These are phyloP conservation scores for Acipenser ruthenus DNA, from an alignment of 2,797 vertebrate genomes.

Conservation along the genomic window DNA sequence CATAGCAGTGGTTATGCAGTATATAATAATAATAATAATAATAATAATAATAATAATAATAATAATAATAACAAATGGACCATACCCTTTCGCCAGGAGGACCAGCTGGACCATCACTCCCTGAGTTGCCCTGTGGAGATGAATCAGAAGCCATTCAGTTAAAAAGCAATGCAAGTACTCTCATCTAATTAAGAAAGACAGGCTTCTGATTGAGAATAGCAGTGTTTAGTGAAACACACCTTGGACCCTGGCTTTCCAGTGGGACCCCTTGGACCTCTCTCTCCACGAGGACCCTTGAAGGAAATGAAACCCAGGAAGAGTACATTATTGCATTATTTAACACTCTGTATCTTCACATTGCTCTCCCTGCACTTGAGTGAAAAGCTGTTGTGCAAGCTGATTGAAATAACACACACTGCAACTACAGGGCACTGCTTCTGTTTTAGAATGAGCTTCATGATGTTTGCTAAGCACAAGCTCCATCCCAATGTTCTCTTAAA, in stretches of 20 bases:
- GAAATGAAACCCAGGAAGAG: background rate
- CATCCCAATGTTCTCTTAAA: too few species aligned
- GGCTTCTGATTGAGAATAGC: background rate
- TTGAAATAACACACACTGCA: too few species aligned
- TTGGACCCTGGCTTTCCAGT: slow-evolving; percentile 96
- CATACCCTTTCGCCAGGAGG: slow-evolving; percentile 92
- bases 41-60: too few species aligned
- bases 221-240: slow-evolving; percentile 47
- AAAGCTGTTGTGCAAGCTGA: too few species aligned
- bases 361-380: too few species aligned
- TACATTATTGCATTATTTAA: background rate
- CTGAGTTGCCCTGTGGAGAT: slow-evolving; percentile 80
- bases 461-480: too few species aligned
- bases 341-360: too few species aligned
- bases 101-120: slow-evolving; percentile 91
- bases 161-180: slow-evolving; percentile 9
- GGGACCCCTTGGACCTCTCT: slow-evolving; percentile 87
- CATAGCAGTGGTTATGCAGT: too few species aligned
- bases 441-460: too few species aligned
- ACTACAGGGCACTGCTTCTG: too few species aligned
- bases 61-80: background rate
- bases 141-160: slow-evolving; percentile 8
- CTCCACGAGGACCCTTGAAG: slow-evolving; percentile 84
- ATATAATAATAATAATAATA: too few species aligned
- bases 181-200: slow-evolving; percentile 1